Percentiles rank a stretch among this genome's conserved stretches.
Conservation (phyloP, 2,888 invertebrate species). For the Macrophya alboannulata region DNA sequence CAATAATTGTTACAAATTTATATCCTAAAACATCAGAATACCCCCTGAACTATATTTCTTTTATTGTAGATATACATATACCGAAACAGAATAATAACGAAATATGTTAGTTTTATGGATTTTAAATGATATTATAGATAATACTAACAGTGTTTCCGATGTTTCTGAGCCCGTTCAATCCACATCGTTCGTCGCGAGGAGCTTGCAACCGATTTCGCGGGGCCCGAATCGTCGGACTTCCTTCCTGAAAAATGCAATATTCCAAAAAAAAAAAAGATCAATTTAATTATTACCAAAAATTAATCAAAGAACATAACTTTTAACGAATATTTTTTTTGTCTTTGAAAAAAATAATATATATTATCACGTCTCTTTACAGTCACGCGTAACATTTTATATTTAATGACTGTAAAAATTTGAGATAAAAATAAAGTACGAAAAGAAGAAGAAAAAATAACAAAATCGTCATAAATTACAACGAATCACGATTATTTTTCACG, state of each 20-base stretch:
- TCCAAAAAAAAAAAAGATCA: neutral
- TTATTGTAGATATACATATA: neutral
- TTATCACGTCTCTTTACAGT: neutral
- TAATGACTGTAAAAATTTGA: neutral
- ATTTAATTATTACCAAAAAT: neutral
- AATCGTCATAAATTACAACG: neutral
- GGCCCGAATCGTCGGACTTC: constrained; percentile 72
- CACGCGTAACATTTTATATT: neutral
- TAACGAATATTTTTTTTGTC: neutral
- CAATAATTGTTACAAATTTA: neutral
- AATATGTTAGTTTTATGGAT: neutral
- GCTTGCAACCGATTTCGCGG: constrained; percentile 71
- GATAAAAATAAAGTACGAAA: neutral
- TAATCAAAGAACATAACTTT: neutral
- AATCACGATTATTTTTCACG: constrained; percentile 2
- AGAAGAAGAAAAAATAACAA: neutral
- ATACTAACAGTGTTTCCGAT: constrained; percentile 91
- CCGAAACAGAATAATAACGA: neutral
- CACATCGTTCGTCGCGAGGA: constrained; percentile 77
- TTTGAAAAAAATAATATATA: too few relatives aligned
- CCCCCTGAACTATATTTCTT: neutral
- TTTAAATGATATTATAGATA: constrained; percentile 39
- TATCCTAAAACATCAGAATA: neutral
- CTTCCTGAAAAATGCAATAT: constrained; percentile 70
- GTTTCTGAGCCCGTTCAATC: constrained; percentile 93